Base-by-base conservation (phyloP, 2,888 invertebrate species). In the Falcaria lacertinaria region DNA sequence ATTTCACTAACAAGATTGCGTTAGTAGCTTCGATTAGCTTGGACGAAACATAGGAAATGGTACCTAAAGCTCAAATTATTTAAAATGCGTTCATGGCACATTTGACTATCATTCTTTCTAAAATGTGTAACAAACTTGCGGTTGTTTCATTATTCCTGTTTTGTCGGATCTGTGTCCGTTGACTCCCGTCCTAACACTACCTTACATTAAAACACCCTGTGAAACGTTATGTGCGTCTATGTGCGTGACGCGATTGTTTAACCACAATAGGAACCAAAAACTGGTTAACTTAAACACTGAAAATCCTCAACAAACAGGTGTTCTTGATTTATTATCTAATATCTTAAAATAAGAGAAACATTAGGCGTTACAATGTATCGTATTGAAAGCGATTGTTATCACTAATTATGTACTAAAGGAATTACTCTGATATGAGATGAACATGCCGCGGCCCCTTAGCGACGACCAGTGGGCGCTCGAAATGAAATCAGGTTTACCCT, bases 131-230 rank as follows among this genome's bases (percentile, higher is more conserved):
- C 17, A 19, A 19, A 36, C n/a, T 13, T n/a, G 17, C 17, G 35
- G 37, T 19, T 25, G 22, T 25, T 19, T 14, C 39, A 37, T 15
- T 13, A 14, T 37, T 44, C 19, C 28, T 44, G 39, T 47, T 54
- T 51, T 43, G 15, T 42, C 52, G 57, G 48, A 57, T 50, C 50
- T 52, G 53, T 49, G 42, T 57, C 64, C 61, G 61, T 55, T 67
- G 65, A 67, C 63, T 57, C 64, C 77, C 70, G 56, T 73, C 79
- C 83, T 86, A 83, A 81, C 66, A 72, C 86, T 88, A 88, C 73
- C 87, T 86, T 87, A 88, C 74, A 78, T 81, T 80, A 80, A 80
- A 82, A 80, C 83, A 88, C 88, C 88, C 88, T 89, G 88, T 88
- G 83, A 76, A 73, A 75, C 60, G 53, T 74, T 61, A 62, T 69